A percentile compares a stretch with the other conserved stretches of the same genome.
These are phyloP conservation scores for Rhyacophila evoluta DNA, from an alignment of 2,888 invertebrate species.

Conservation along the genomic window DNA sequence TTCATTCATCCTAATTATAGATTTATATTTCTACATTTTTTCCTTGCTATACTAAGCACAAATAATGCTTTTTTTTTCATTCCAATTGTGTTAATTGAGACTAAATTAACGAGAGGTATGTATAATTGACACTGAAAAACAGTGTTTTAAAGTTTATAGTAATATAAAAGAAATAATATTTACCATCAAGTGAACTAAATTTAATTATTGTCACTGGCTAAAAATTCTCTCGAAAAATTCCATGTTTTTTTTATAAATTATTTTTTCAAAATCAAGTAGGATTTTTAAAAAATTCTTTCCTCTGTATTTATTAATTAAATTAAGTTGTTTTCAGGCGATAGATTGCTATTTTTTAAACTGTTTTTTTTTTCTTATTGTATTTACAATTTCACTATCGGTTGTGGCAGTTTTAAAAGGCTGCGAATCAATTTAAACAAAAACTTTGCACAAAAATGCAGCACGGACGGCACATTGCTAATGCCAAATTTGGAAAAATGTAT, in stretches of 20 bases:
- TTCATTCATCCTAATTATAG: constrained; percentile 13
- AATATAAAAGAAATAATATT: background rate
- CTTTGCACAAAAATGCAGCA: background rate
- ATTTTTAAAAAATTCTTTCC: background rate
- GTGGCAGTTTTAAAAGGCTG: background rate
- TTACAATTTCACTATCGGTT: constrained; percentile 11
- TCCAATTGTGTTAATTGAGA: background rate
- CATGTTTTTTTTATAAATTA: background rate
- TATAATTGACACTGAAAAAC: background rate
- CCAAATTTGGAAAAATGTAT: constrained; percentile 24
- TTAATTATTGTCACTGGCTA: constrained; percentile 14
- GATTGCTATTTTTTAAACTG: background rate
- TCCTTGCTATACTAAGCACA: constrained; percentile 10
- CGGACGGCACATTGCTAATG: background rate
- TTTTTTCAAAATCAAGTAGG: background rate
- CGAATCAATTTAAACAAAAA: constrained; percentile 1
- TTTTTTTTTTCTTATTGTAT: background rate
- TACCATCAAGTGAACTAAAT: background rate
- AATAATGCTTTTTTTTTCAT: constrained; percentile 4
- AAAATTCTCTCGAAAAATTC: background rate
- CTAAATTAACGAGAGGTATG: background rate
- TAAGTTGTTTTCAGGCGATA: background rate
- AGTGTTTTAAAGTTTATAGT: background rate
- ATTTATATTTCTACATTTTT: constrained; percentile 13
- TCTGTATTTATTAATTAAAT: background rate